These are phyloP conservation scores for Molossus molossus DNA, from an alignment of 2,797 vertebrate species.

Conservation along the genomic window DNA sequence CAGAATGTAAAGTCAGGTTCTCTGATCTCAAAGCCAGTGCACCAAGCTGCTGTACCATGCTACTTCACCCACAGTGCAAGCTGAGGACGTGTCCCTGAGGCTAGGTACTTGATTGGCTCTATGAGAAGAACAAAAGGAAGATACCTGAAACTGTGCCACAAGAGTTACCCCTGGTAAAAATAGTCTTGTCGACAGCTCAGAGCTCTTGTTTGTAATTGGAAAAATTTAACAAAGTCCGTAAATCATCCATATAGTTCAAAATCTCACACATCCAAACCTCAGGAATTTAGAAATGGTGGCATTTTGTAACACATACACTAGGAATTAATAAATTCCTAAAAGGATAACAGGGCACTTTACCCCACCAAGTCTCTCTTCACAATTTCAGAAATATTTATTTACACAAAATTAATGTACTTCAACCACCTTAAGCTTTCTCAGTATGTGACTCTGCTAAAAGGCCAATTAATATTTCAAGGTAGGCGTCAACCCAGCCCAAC, in stretches of 20 bases:
- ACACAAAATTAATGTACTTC: not conserved
- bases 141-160: not conserved
- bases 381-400: conserved; percentile 51
- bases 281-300: not conserved
- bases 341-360: not conserved
- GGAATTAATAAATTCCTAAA: conserved; percentile 39
- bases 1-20: not conserved
- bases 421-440: not conserved
- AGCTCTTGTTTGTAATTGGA: not conserved
- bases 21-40: not conserved
- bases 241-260: conserved; percentile 6
- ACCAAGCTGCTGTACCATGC: not conserved
- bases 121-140: not conserved
- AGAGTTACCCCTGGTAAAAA: not conserved
- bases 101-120: not conserved
- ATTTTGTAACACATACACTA: not conserved
- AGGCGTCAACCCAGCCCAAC: not conserved
- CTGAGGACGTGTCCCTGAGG: not conserved
- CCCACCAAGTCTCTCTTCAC: not conserved
- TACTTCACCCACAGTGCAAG: not conserved
- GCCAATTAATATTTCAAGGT: not conserved
- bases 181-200: not conserved
- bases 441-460: not conserved
- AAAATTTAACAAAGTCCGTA: not conserved
- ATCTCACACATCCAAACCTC: not conserved